These are phyloP conservation scores for Microchirus variegatus DNA, from an alignment of 2,797 vertebrate species.

Conservation along the genomic window DNA sequence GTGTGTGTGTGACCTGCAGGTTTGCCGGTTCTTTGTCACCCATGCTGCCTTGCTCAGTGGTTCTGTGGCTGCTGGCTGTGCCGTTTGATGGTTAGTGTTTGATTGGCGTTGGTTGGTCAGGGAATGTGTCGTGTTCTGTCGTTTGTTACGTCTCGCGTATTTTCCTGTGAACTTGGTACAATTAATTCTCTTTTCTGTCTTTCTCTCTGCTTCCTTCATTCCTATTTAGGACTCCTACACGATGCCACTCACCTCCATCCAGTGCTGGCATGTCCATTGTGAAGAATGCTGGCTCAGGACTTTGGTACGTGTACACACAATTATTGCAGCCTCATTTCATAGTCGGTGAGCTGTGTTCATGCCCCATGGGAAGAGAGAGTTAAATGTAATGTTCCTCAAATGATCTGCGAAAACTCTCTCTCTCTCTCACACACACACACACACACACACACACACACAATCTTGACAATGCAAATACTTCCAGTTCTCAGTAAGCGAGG, in stretches of 20 bases:
- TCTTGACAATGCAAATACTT: slow-evolving; percentile 52
- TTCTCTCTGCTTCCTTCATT: too few species aligned
- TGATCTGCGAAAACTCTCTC: slow-evolving; percentile 42
- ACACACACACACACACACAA: slow-evolving; percentile 11
- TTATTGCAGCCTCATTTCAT: slow-evolving; percentile 69
- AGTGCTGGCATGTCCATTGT: slow-evolving; percentile 99
- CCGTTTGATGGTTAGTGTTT: slow-evolving; percentile 65
- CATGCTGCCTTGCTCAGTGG: slow-evolving; percentile 71
- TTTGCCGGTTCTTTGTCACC: slow-evolving; percentile 50
- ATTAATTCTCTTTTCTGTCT: neutral
- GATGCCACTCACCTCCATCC: slow-evolving; percentile 98
- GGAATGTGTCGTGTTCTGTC: slow-evolving; percentile 30
- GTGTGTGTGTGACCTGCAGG: slow-evolving; percentile 40
- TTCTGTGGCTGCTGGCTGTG: slow-evolving; percentile 72
- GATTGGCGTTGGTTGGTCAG: slow-evolving; percentile 48
- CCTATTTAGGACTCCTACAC: slow-evolving; percentile 90
- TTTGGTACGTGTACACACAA: slow-evolving; percentile 83
- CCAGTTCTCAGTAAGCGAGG: slow-evolving; percentile 30
- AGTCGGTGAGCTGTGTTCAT: slow-evolving; percentile 50
- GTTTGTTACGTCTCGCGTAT: slow-evolving; percentile 8
- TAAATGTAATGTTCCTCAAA: slow-evolving; percentile 64
- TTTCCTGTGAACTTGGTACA: neutral
- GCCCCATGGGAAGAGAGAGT: slow-evolving; percentile 57
- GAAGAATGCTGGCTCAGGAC: slow-evolving; percentile 99
- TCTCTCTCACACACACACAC: slow-evolving; percentile 17